Evolutionary conservation across 2,113 vertebrate genomes (phyloP), one percentile per base, ranked within the genome.

Genomic region (Panurus biarmicus): DNA sequence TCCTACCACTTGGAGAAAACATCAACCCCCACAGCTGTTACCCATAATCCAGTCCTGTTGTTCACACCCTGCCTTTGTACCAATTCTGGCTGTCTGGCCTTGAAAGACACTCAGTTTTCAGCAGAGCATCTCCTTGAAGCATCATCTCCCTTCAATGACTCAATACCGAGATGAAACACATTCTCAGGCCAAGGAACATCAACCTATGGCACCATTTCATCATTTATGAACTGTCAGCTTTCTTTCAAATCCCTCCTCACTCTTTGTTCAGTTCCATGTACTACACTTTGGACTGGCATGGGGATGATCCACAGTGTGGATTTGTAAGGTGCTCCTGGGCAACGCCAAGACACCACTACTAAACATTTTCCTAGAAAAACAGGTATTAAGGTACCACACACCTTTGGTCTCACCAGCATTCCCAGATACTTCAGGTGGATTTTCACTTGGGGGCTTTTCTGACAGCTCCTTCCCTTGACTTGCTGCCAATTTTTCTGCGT

Each of bases 401-500:
- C 98, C 98, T 98, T 94, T 89, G 0, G 14, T 74, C 73, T 92
- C 58, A 65, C 78, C 92, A 60, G 87, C 28, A 7, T 61, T 91
- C 24, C 61, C 88, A 69, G 89, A 53, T 36, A 71, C 54, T 88
- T 96, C 94, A 42, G 89, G 22, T 6, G 9, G 29, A 38, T 58
- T 83, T 85, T 89, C 96, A 48, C 95, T 79, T 5, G 64, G 73
- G 29, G 20, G 4, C 31, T 97, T 89, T 75, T 93, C 97, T 13
- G 61, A 24, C 12, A 89, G 74, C 12, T 97, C 97, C 77, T 95
- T 83, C 9, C 73, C 94, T 94, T 98, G 98, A 61, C 48, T 94
- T 18, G 96, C 97, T 19, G 97, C 97, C 89, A 98, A 60, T 95
- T 96, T 98, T 76, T 99, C 98, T 2, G 98, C 98, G 3, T 99